Conservation (phyloP, 2,113 vertebrate species). For the Mirza zaza region DNA sequence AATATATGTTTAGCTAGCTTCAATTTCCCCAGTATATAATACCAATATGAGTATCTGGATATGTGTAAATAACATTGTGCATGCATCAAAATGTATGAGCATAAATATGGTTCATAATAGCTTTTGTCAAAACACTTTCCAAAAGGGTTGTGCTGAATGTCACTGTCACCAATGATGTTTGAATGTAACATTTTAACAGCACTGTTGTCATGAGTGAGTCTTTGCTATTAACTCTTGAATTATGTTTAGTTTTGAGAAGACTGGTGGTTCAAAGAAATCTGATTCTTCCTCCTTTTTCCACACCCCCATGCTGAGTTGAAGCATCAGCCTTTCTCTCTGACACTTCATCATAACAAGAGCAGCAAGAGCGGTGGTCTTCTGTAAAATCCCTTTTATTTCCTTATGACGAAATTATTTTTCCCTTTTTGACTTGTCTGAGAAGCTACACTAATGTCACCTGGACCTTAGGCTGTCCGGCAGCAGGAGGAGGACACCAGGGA, state of each 20-base stretch:
- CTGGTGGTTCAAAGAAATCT: not conserved
- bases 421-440: slow-evolving; percentile 65
- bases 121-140: slow-evolving; percentile 6
- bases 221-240: slow-evolving; percentile 11
- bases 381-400: not conserved
- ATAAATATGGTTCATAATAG: not conserved
- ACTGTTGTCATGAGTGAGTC: not conserved
- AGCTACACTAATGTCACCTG: slow-evolving; percentile 70
- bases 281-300: not conserved
- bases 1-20: not conserved
- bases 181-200: not conserved
- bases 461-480: slow-evolving; percentile 52
- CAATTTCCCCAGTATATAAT: not conserved
- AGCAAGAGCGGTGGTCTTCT: not conserved
- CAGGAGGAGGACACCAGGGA: slow-evolving; percentile 62
- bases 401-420: slow-evolving; percentile 72
- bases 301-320: not conserved
- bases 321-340: not conserved
- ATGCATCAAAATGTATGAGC: not conserved
- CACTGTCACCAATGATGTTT: not conserved
- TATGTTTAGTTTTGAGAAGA: not conserved
- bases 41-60: not conserved
- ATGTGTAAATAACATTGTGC: not conserved
- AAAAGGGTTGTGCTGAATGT: not conserved
- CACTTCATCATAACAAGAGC: not conserved